Evolutionary conservation across 2,797 vertebrate species (phyloP), one percentile per base, ranked within the genome.

Genomic region (Amphiprion clarkii): DNA sequence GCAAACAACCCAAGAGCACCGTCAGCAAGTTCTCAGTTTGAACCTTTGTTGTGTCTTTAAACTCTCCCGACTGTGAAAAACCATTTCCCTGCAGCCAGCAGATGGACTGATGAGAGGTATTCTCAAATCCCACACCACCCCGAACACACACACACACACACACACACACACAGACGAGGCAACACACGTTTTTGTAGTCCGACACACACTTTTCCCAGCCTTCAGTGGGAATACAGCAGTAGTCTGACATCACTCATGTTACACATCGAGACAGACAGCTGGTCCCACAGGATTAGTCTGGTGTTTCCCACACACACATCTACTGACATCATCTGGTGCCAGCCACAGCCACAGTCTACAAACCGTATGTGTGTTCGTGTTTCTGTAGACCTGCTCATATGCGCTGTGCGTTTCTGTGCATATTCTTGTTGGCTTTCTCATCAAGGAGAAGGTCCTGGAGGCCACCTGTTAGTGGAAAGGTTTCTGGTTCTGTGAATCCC

Each of bases 181-280:
- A 70, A 81, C 65, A 83, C 64, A 76, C 49, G n/a, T 59, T 72
- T 65, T 36, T 62, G 29, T 14, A 27, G 57, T 62, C 27, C 40
- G 53, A 65, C 70, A 58, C 84, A 83, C 78, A 70, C 48, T 81
- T 83, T 87, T 84, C 80, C 83, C 84, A 86, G 74, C 62, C 68
- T 40, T 65, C 10, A 74, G 40, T 63, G 74, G 44, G 74, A 82
- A 69, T 70, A 29, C 29, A 74, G 62, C 63, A 48, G 53, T 23
- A 59, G 55, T 57, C 82, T 83, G 78, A 90, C 90, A 87, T 88
- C 84, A 80, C 80, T 91, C 85, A 71, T 87, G 71, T 84, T 76
- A 77, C 77, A 81, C 83, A 67, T 52, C 48, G 67, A 82, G 85
- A 82, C 70, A 75, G 80, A 83, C 88, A 55, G 68, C 74, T 65